phyloP scores from a whole-genome alignment of 2,888 invertebrate species.

The Phaonia tiefii region DNA sequence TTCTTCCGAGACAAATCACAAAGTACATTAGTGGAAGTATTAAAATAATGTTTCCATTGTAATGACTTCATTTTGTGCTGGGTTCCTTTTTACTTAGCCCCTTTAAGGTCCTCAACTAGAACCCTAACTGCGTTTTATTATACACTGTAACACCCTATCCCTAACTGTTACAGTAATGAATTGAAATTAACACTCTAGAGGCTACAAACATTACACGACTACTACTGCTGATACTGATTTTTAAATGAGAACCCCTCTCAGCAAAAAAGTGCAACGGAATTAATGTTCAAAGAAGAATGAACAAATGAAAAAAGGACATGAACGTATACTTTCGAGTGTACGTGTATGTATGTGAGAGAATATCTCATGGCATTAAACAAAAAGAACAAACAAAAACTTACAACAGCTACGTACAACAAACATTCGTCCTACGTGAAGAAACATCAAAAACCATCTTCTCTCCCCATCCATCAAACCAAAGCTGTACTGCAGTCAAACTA shows the following conservation, averaged over 20 bases:
- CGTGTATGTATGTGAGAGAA: not conserved
- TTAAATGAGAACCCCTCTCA: slow-evolving; percentile 26
- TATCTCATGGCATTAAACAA: slow-evolving; percentile 30
- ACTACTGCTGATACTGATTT: slow-evolving; percentile 30
- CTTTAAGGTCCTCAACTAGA: no score
- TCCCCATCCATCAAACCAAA: not conserved
- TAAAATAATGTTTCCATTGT: no score
- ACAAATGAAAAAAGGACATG: not conserved
- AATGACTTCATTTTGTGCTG: no score
- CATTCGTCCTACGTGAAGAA: slow-evolving; percentile 2
- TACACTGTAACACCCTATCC: slow-evolving; percentile 23
- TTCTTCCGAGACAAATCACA: no score
- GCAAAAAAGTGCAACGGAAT: slow-evolving; percentile 47
- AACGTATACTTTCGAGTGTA: not conserved
- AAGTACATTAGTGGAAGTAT: no score
- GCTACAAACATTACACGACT: not conserved
- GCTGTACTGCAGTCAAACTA: slow-evolving; percentile 13
- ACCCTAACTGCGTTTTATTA: no score
- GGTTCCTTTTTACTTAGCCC: no score
- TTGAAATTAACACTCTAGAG: slow-evolving; percentile 20
- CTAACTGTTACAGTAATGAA: not conserved
- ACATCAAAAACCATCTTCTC: not conserved
- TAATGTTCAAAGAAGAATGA: slow-evolving; percentile 12
- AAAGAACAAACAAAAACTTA: slow-evolving; percentile 13
- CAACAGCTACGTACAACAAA: not conserved